These are phyloP conservation scores for Cryptosula pallasiana DNA, from an alignment of 2,888 invertebrate genomes.

Conservation along the genomic window DNA sequence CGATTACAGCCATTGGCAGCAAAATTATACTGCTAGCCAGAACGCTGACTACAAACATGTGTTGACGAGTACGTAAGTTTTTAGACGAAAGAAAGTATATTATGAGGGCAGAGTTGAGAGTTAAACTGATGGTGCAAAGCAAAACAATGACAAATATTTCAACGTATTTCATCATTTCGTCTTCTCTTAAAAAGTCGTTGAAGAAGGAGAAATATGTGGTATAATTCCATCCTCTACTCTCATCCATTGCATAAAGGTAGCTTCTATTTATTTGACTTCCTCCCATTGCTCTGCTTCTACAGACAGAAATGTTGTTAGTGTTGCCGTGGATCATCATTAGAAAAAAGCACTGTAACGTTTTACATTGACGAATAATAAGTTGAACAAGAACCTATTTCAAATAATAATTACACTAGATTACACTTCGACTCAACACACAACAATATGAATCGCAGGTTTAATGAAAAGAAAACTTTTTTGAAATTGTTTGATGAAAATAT, in stretches of 20 bases:
- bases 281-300: no score
- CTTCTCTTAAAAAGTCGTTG: not conserved
- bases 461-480: no score
- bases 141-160: not conserved
- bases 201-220: slow-evolving; percentile 16
- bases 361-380: no score
- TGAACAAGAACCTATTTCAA: no score
- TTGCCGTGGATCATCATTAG: no score
- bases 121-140: not conserved
- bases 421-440: no score
- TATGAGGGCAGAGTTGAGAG: not conserved
- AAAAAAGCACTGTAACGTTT: no score
- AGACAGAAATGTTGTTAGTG: no score
- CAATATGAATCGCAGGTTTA: no score
- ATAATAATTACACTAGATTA: no score
- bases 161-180: not conserved
- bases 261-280: not conserved
- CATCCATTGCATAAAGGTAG: not conserved
- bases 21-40: slow-evolving; percentile 1
- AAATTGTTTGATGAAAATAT: no score
- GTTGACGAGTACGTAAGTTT: not conserved
- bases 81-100: slow-evolving; percentile 6
- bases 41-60: slow-evolving; percentile 1
- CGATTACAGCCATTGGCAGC: not conserved
- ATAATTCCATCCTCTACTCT: slow-evolving; percentile 3